Conservation (phyloP, 92 coral and sea anemone species). For the Montipora capitata region DNA sequence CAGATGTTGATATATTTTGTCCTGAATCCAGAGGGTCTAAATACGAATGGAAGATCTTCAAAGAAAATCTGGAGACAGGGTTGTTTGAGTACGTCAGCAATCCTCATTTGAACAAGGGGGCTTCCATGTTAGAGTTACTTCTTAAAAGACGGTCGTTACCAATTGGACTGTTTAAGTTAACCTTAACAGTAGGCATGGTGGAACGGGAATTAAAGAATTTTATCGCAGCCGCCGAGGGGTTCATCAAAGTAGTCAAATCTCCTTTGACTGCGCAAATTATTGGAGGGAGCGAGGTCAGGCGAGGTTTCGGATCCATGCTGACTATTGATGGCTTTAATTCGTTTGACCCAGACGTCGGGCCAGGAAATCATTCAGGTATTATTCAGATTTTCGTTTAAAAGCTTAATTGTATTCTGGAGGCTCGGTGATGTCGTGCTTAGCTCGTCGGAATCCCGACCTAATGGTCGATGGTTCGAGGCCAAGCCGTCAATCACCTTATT, state of each 20-base stretch:
- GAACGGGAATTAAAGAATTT: slow-evolving; percentile 60
- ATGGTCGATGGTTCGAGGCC: no score
- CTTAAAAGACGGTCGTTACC: slow-evolving; percentile 57
- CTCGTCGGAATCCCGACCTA: no score
- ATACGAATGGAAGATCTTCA: slow-evolving; percentile 69
- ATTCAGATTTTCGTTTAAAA: no score
- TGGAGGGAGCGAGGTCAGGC: slow-evolving; percentile 76
- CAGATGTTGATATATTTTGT: slow-evolving; percentile 68
- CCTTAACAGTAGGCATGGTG: slow-evolving; percentile 60
- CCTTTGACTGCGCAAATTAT: slow-evolving; percentile 63
- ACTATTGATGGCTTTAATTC: slow-evolving; percentile 62
- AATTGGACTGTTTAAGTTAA: slow-evolving; percentile 62
- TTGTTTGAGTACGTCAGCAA: slow-evolving; percentile 6
- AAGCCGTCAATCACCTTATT: no score
- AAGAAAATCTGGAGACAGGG: slow-evolving; percentile 5
- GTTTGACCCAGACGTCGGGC: slow-evolving; percentile 80
- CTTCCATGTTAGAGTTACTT: slow-evolving; percentile 34
- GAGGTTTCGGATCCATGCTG: slow-evolving; percentile 60
- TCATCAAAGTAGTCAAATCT: slow-evolving; percentile 51
- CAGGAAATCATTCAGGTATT: slow-evolving; percentile 63
- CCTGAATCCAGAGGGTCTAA: slow-evolving; percentile 74
- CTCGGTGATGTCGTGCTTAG: no score
- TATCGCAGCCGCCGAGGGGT: slow-evolving; percentile 63
- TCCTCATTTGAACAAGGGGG: neutral
- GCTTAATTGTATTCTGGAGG: no score